Conservation (phyloP, 2,888 invertebrate genomes). For the Micoletzkya japonica region DNA sequence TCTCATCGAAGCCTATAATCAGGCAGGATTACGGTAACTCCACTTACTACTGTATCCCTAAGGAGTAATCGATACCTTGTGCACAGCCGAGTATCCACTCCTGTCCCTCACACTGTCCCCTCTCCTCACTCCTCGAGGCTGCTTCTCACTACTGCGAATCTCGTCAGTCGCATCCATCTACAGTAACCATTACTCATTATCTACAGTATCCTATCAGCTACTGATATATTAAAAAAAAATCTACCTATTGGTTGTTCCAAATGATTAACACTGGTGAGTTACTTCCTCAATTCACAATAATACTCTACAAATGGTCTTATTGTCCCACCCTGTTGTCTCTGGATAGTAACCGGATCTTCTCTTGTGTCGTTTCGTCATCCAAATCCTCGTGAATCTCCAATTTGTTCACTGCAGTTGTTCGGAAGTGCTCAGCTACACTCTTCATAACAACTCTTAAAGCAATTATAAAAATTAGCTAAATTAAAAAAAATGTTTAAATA, state of each 20-base stretch:
- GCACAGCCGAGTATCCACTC: conserved; percentile 51
- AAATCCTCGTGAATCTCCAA: conserved; percentile 71
- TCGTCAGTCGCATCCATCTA: conserved; percentile 1
- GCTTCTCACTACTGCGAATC: conserved; percentile 2
- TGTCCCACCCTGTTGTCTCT: conserved; percentile 27
- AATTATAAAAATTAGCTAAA: conserved; percentile 1
- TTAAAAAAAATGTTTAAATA: not conserved
- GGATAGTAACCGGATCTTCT: conserved; percentile 28
- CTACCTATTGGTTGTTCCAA: no score
- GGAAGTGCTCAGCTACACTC: conserved; percentile 89
- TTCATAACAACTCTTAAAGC: conserved; percentile 79
- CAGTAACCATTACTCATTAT: not conserved
- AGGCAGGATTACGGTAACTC: not conserved
- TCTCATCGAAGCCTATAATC: conserved; percentile 51
- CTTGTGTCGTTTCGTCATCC: conserved; percentile 32
- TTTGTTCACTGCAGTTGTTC: conserved; percentile 95
- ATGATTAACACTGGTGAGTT: no score
- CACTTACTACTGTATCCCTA: not conserved
- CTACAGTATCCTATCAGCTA: not conserved
- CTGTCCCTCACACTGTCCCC: conserved; percentile 55
- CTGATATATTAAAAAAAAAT: no score
- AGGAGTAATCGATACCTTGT: conserved; percentile 34
- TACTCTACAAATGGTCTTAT: no score
- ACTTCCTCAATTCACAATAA: no score
- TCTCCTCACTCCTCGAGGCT: conserved; percentile 14